Evolutionary conservation across 2,797 vertebrate species (phyloP), one percentile per base, ranked within the genome.

Genomic region (Etheostoma perlongum): DNA sequence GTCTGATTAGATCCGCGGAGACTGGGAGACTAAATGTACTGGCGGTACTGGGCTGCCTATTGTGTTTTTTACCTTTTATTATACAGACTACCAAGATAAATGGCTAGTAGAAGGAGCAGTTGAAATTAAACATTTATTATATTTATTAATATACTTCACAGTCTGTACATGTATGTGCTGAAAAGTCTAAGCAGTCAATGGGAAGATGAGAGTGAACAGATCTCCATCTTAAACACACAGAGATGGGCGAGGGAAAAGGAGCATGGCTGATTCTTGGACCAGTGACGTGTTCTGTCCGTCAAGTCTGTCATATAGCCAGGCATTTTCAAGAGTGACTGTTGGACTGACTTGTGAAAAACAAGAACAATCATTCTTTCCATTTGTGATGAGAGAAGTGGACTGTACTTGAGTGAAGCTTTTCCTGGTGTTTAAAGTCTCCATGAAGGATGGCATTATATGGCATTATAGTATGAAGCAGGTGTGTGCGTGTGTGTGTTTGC

Each of bases 1-100:
- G 75, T 83, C 71, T 86, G 67, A 85, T 86, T 86, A 78, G 59
- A 79, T 74, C 80, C 72, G 53, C 53, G 21, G 18, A 74, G 57
- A 76, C 48, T 58, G 59, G 66, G 72, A 85, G 79, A 78, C 85
- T 74, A 78, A 78, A 75, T 74, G 54, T 72, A 42, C 64, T 23
- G 52, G 49, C 74, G 61, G 61, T 49, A 65, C 64, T 48, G 33
- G 52, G 42, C 70, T 58, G 67, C 52, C 71, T 68, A 62, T 83
- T 88, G 82, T 86, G 78, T 76, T 71, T 58, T 60, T 53, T 27
- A 47, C 40, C 48, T 40, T 40, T 40, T 48, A 60, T 73, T 59
- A 59, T 10, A 27, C 21, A 75, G 18, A 14, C 67, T 33, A 66
- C 54, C 42, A 58, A 64, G 61, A 82, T 59, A 51, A 75, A 74